Evolutionary conservation across 35 echinoderm and acorn worm species (phyloP).

Genomic region (Apostichopus californicus): DNA sequence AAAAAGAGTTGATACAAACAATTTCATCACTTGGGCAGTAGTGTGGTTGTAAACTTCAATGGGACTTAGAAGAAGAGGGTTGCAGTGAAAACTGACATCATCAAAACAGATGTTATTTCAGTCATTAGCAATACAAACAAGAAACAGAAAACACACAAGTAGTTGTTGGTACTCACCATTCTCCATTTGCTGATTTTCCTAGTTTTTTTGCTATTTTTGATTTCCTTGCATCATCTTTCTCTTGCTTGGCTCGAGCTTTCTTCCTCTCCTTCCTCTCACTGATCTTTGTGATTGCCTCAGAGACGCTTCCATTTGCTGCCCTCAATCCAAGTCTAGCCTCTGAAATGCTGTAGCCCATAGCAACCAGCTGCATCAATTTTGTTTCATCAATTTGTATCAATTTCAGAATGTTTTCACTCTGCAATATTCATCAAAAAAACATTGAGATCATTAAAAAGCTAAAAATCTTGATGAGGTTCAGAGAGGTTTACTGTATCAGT

Average conservation of each 20-base stretch:
- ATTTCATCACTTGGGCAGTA: too few species aligned
- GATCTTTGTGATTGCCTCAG: conserved; percentile 80
- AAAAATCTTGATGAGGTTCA: too few species aligned
- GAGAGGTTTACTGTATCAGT: too few species aligned
- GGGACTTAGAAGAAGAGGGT: too few species aligned
- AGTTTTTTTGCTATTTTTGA: conserved; percentile 58
- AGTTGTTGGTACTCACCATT: conserved; percentile 62
- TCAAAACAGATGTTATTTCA: too few species aligned
- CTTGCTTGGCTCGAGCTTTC: conserved; percentile 74
- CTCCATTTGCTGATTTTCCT: conserved; percentile 92
- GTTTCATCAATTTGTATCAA: conserved; percentile 85
- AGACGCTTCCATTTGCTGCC: conserved; percentile 78
- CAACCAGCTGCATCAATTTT: conserved; percentile 90
- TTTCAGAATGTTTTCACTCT: conserved; percentile 72
- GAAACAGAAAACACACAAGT: too few species aligned
- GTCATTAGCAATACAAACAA: too few species aligned
- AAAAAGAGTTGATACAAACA: too few species aligned
- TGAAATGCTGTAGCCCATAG: conserved; percentile 82
- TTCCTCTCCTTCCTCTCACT: conserved; percentile 80
- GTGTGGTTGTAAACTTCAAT: too few species aligned
- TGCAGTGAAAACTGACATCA: too few species aligned
- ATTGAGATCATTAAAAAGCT: neutral
- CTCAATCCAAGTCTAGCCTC: conserved; percentile 91
- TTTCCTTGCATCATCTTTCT: conserved; percentile 74
- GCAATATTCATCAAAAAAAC: neutral